phyloP scores from a whole-genome alignment of 2,888 invertebrate genomes.

The Acanthococcus lagerstroemiae region DNA sequence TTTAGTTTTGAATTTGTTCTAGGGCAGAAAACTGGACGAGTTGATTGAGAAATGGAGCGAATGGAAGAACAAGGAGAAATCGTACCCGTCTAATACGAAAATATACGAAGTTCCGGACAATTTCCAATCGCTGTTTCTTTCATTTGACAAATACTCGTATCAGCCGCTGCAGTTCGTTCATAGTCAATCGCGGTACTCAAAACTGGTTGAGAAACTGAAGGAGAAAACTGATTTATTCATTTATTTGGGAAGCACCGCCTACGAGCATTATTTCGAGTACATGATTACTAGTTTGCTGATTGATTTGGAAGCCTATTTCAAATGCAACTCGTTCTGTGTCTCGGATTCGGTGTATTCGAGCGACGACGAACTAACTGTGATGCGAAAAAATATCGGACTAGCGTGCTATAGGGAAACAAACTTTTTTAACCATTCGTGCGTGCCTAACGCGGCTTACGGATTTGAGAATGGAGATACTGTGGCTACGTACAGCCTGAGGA shows the following conservation, averaged over 20 bases:
- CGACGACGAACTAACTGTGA: not conserved
- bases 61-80: not conserved
- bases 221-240: conserved; percentile 20
- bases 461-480: conserved; percentile 24
- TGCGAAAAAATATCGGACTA: conserved; percentile 25
- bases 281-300: conserved; percentile 14
- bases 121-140: conserved; percentile 15
- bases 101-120: conserved; percentile 15
- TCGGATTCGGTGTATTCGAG: conserved; percentile 13
- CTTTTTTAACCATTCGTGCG: conserved; percentile 28
- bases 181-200: conserved; percentile 5
- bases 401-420: conserved; percentile 21
- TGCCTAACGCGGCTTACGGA: conserved; percentile 19
- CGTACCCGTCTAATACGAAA: conserved; percentile 9
- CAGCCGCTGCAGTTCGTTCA: conserved; percentile 6
- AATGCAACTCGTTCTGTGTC: conserved; percentile 24
- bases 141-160: conserved; percentile 10
- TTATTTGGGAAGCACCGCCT: not conserved
- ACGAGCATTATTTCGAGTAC: conserved; percentile 16
- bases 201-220: conserved; percentile 20
- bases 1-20: not conserved
- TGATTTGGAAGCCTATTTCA: conserved; percentile 22
- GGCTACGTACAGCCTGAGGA: conserved; percentile 4
- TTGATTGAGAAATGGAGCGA: conserved; percentile 22
- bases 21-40: conserved; percentile 19